Evolutionary conservation across 30 jellyfish, hydroid and myxozoan genomes (phyloP).

Genomic region (Pelagia noctiluca): DNA sequence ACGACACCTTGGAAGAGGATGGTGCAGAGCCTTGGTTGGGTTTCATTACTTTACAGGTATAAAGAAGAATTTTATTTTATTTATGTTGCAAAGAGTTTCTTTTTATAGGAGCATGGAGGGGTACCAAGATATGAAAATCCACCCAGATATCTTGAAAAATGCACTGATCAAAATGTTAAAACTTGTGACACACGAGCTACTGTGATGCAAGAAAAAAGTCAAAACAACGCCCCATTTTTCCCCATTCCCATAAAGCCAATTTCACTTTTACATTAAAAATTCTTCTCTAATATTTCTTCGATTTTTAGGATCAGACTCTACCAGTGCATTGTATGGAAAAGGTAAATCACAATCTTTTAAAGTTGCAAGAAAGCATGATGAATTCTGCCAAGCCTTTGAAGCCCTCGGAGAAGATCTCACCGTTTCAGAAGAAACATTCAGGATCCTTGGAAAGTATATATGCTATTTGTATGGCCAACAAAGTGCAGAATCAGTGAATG

Average conservation of each 20-base stretch:
- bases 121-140: too few species aligned
- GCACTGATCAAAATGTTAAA: too few species aligned
- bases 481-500: neutral
- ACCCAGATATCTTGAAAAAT: too few species aligned
- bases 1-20: neutral
- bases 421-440: neutral
- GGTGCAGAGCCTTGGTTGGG: neutral
- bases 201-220: too few species aligned
- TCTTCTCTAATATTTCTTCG: too few species aligned
- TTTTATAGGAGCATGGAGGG: neutral
- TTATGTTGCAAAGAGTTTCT: neutral
- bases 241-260: neutral
- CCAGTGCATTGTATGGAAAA: neutral
- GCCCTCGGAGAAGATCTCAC: neutral
- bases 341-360: neutral
- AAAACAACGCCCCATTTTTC: neutral
- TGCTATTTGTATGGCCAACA: neutral
- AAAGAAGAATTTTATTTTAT: too few species aligned
- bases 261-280: neutral
- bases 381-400: neutral
- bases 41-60: neutral
- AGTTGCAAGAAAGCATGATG: too few species aligned
- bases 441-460: too few species aligned
- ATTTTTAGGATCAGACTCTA: neutral
- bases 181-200: neutral